A percentile compares a stretch with the other conserved stretches of the same genome.
Conservation (phyloP, 2,797 vertebrate species). For the Sus cebifrons region DNA sequence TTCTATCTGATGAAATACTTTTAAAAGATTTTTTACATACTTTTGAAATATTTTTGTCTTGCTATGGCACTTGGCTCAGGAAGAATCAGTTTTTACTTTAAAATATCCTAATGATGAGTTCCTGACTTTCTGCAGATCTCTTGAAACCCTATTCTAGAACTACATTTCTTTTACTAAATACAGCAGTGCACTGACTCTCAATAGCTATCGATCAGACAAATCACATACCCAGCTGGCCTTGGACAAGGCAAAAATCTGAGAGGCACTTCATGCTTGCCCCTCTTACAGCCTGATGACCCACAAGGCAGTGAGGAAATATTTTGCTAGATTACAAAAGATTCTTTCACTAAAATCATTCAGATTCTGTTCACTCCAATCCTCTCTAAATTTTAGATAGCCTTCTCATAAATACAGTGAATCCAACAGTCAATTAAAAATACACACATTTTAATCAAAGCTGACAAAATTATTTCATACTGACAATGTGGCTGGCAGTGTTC, state of each 20-base stretch:
- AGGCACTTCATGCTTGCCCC: background rate
- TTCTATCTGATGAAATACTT: background rate
- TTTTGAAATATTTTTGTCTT: background rate
- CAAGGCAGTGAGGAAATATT: background rate
- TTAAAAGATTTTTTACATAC: background rate
- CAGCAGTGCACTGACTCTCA: background rate
- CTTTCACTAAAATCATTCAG: background rate
- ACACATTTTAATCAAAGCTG: background rate
- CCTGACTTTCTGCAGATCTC: background rate
- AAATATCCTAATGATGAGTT: background rate
- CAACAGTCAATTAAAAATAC: background rate
- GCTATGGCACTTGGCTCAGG: background rate
- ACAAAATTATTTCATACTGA: background rate
- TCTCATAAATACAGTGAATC: background rate
- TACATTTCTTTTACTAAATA: background rate
- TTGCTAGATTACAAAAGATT: background rate
- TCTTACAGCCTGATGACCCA: background rate
- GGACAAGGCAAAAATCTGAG: background rate
- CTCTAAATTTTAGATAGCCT: background rate
- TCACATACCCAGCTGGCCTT: background rate
- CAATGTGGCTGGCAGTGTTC: background rate
- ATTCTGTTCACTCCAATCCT: background rate
- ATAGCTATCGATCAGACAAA: background rate
- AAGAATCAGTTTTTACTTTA: background rate
- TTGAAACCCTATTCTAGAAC: background rate